These are phyloP conservation scores for Paralvinella palmiformis DNA, from an alignment of 1,140 invertebrate genomes.

Conservation along the genomic window DNA sequence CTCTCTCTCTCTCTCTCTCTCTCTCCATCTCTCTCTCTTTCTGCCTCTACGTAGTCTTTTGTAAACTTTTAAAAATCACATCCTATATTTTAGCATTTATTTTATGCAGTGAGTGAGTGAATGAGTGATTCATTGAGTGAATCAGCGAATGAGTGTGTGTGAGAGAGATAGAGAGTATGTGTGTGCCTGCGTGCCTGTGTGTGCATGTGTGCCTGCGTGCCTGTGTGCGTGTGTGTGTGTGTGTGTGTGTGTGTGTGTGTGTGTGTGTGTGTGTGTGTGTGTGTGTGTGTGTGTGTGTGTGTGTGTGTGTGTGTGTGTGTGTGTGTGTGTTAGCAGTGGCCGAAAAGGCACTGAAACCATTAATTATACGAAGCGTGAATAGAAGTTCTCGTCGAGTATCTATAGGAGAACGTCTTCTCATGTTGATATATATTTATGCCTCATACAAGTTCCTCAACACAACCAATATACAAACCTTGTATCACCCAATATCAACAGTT, in stretches of 20 bases:
- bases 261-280: constrained; percentile 5
- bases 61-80: too few relatives aligned
- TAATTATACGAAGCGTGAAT: background rate
- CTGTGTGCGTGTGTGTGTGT: constrained; percentile 4
- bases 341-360: background rate
- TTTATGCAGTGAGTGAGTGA: background rate
- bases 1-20: background rate
- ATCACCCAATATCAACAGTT: too few relatives aligned
- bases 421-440: background rate
- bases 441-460: background rate
- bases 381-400: background rate
- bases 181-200: constrained; percentile 1
- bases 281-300: background rate
- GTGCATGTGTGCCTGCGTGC: background rate
- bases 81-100: too few relatives aligned
- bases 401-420: background rate
- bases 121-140: background rate
- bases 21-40: too few relatives aligned
- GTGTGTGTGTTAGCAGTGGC: background rate
- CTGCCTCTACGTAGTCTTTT: too few relatives aligned
- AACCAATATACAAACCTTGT: background rate
- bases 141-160: background rate
- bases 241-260: constrained; percentile 5
- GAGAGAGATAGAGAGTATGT: background rate
- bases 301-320: background rate